Evolutionary conservation across 2,113 vertebrate genomes (phyloP).

Genomic region (Rhinolophus sinicus): DNA sequence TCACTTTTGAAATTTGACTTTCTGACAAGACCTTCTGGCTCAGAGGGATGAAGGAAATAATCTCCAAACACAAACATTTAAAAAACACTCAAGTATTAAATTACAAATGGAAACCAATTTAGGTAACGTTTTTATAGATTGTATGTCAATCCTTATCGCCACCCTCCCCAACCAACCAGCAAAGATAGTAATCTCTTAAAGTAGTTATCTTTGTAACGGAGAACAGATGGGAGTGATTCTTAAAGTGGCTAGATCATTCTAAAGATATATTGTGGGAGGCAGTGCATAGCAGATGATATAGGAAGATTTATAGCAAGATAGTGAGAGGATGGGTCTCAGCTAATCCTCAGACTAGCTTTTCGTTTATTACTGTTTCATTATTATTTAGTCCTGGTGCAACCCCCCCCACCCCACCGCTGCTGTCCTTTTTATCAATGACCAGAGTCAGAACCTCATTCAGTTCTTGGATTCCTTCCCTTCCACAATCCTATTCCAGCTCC

Average conservation of each 20-base stretch:
- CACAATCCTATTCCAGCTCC: background rate
- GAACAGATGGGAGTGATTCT: constrained; percentile 73
- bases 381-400: background rate
- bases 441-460: background rate
- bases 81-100: background rate
- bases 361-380: background rate
- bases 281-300: background rate
- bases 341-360: background rate
- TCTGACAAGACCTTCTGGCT: constrained; percentile 50
- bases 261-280: constrained; percentile 69
- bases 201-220: constrained; percentile 59
- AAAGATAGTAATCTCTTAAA: background rate
- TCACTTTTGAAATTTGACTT: constrained; percentile 73
- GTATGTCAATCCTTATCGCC: background rate
- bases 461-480: background rate
- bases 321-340: background rate
- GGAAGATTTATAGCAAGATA: background rate
- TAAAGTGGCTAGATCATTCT: constrained; percentile 62
- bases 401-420: background rate
- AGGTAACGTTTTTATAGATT: background rate
- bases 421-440: background rate
- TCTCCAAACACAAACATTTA: constrained; percentile 57
- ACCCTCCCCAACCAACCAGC: background rate
- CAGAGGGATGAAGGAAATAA: constrained; percentile 33
- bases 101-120: background rate